Conservation (phyloP, 2,888 invertebrate species). For the Hemaris fuciformis region DNA sequence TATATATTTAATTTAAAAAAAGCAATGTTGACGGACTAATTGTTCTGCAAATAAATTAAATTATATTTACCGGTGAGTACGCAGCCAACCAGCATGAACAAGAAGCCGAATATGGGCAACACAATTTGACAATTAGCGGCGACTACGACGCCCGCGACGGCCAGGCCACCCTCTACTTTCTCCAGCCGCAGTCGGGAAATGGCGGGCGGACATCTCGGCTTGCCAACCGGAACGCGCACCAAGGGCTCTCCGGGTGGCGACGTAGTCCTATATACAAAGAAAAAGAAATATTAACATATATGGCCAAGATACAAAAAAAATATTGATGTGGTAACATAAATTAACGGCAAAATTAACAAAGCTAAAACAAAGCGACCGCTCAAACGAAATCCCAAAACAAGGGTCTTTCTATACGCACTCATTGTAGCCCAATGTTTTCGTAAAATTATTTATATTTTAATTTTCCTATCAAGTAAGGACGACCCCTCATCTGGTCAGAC, state of each 20-base stretch:
- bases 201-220: slow-evolving; percentile 84
- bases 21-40: too few relatives aligned
- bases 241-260: slow-evolving; percentile 82
- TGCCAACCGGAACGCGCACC: slow-evolving; percentile 77
- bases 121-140: slow-evolving; percentile 90
- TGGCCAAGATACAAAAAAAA: neutral
- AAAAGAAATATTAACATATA: slow-evolving; percentile 19
- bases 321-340: neutral
- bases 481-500: neutral
- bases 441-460: neutral
- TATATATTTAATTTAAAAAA: too few relatives aligned
- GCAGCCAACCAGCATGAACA: slow-evolving; percentile 88
- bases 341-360: neutral
- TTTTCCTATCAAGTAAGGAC: neutral
- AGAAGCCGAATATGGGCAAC: slow-evolving; percentile 88
- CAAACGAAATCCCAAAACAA: neutral
- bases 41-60: neutral
- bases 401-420: neutral
- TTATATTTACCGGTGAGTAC: slow-evolving; percentile 85
- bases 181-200: slow-evolving; percentile 87
- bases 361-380: neutral
- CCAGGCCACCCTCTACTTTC: slow-evolving; percentile 88
- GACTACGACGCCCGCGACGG: slow-evolving; percentile 88
- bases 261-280: slow-evolving; percentile 59
- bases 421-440: neutral